These are phyloP conservation scores for Paedocypris sp. DNA, from an alignment of 2,113 vertebrate genomes.

Conservation along the genomic window DNA sequence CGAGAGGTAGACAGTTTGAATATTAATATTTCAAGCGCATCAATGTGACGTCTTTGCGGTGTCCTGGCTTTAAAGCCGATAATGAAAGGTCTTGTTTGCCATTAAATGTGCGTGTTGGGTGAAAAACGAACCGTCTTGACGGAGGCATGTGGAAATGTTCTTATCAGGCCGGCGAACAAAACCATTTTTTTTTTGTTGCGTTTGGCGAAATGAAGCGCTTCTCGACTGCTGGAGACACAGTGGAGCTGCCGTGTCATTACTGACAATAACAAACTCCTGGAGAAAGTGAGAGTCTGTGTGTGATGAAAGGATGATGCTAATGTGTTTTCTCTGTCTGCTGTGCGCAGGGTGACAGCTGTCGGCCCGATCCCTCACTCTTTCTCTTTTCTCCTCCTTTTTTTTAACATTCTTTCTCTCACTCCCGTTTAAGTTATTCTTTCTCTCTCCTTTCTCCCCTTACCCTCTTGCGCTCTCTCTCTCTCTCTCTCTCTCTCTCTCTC, in stretches of 20 bases:
- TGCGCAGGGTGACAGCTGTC: constrained; percentile 62
- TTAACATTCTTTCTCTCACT: no score
- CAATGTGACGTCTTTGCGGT: constrained; percentile 61
- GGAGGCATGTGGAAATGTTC: neutral
- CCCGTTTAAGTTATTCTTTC: no score
- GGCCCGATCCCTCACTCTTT: no score
- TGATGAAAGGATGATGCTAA: constrained; percentile 18
- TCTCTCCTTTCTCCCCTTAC: no score
- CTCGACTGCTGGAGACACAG: neutral
- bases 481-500: constrained; percentile 23
- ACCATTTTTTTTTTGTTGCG: neutral
- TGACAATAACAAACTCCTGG: constrained; percentile 13
- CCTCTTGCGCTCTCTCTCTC: no score
- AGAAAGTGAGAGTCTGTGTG: constrained; percentile 14
- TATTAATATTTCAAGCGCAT: constrained; percentile 71
- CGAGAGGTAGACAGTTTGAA: constrained; percentile 66
- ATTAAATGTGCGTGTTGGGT: constrained; percentile 20
- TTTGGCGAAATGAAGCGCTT: neutral
- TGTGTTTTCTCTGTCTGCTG: constrained; percentile 18
- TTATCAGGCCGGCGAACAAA: neutral
- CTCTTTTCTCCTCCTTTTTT: no score
- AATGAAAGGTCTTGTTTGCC: constrained; percentile 26
- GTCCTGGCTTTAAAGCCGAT: constrained; percentile 52
- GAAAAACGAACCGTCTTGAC: neutral
- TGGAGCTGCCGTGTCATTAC: neutral